Base-by-base conservation (phyloP, 2,113 vertebrate species). In the Machaerirhynchus nigripectus region DNA sequence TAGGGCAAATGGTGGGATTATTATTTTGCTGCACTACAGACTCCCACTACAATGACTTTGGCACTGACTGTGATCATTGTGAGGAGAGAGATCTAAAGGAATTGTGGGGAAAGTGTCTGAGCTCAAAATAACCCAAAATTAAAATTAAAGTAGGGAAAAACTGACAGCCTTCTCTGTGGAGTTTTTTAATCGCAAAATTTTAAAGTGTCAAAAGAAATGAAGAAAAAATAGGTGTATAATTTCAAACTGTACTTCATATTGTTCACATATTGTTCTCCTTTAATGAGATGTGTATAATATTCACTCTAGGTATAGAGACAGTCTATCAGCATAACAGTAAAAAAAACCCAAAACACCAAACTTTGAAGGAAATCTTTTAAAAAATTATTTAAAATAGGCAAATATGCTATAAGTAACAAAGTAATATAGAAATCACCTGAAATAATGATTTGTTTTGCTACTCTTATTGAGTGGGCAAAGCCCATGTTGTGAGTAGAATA, bases 1-100 rank as follows among this genome's bases (percentile, higher is more conserved):
- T 79, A 87, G 28, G 50, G 84, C 15, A 94, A 96, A 93, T 64
- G 53, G 22, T 75, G 37, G 65, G 61, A 82, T 89, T 83, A 85
- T 76, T 87, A 42, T 90, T 90, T 91, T 88, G 10, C 31, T 71
- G 40, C 57, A n/a, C 27, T 42, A 30, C 50, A 65, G 39, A 35
- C 7, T 84, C 31, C 13, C 63, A 79, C 31, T 61, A 60, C 70
- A 87, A 84, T 26, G 35, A 49, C 37, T 67, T 82, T 94, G 91
- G 73, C 65, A 76, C 44, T 75, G 74, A 33, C 17, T 26, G 6
- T 47, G 44, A 70, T 52, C 20, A 5, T 10, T 57, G 15, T 52
- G 60, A 65, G 80, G 67, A 91, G 6, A 71, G 52, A 70, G 27
- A 22, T 24, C 59, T 53, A 30, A 88, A 84, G 24, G 35, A 76